These are phyloP conservation scores for Alaudala cheleensis DNA, from an alignment of 2,113 vertebrate species.

Conservation along the genomic window DNA sequence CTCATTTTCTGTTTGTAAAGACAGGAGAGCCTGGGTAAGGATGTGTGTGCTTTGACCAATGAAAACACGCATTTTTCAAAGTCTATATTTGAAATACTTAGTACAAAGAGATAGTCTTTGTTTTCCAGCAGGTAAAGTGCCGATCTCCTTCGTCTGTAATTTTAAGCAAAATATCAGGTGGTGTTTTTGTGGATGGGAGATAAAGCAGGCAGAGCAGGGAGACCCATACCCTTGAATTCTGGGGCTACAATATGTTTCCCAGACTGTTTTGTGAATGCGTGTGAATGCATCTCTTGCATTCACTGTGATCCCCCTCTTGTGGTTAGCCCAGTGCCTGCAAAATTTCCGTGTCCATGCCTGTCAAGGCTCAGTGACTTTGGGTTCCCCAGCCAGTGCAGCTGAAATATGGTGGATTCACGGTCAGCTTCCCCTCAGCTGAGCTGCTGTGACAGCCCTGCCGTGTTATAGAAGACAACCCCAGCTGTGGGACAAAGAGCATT, in stretches of 20 bases:
- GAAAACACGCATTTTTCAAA: background rate
- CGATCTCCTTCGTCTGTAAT: background rate
- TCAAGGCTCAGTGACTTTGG: background rate
- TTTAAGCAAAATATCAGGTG: background rate
- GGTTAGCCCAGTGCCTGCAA: background rate
- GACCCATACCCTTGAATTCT: background rate
- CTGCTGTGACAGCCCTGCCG: background rate
- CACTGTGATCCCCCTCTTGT: constrained; percentile 61
- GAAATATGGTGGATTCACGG: background rate
- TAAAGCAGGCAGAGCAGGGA: background rate
- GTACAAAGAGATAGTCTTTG: background rate
- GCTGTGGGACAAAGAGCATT: fast-evolving
- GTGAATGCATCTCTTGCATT: background rate
- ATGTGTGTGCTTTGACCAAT: background rate
- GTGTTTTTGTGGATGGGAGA: background rate
- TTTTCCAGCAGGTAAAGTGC: background rate
- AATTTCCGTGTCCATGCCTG: background rate
- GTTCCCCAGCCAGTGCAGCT: background rate
- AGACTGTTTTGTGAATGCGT: too few relatives aligned
- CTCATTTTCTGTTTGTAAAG: background rate
- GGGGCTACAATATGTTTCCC: background rate
- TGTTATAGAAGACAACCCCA: background rate
- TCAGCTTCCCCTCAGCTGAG: background rate
- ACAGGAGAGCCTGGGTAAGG: background rate
- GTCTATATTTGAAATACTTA: background rate